Percentiles rank a stretch among this genome's conserved stretches.
phyloP scores from a whole-genome alignment of 1,140 invertebrate species.

The Anadara kagoshimensis region DNA sequence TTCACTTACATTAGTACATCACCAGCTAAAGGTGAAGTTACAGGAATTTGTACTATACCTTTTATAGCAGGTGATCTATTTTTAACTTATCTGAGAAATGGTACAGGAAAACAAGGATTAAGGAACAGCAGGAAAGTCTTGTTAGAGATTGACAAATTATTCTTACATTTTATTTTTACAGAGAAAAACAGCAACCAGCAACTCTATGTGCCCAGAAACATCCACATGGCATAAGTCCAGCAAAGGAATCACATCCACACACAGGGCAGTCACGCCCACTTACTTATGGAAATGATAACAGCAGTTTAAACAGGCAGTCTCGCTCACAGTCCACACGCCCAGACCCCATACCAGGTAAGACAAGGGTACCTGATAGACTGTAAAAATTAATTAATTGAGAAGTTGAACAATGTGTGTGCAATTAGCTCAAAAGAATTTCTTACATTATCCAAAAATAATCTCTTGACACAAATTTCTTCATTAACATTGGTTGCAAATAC shows the following conservation, averaged over 20 bases:
- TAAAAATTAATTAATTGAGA: not conserved
- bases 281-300: conserved; percentile 68
- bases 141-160: too few species aligned
- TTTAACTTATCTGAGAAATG: too few species aligned
- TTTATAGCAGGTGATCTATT: not conserved
- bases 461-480: too few species aligned
- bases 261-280: conserved; percentile 58
- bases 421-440: too few species aligned
- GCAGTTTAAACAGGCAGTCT: conserved; percentile 64
- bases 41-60: not conserved
- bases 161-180: conserved; percentile 33
- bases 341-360: conserved; percentile 64
- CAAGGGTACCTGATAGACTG: not conserved
- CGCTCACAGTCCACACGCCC: conserved; percentile 62
- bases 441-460: too few species aligned
- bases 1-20: too few species aligned
- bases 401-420: too few species aligned
- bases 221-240: conserved; percentile 60
- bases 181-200: conserved; percentile 68
- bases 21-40: too few species aligned
- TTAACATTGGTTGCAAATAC: too few species aligned
- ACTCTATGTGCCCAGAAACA: conserved; percentile 61
- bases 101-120: too few species aligned
- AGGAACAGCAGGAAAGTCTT: too few species aligned
- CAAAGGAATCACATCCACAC: conserved; percentile 55